These are phyloP conservation scores for Drosophila borborema DNA, from an alignment of 2,888 invertebrate species.

Conservation along the genomic window DNA sequence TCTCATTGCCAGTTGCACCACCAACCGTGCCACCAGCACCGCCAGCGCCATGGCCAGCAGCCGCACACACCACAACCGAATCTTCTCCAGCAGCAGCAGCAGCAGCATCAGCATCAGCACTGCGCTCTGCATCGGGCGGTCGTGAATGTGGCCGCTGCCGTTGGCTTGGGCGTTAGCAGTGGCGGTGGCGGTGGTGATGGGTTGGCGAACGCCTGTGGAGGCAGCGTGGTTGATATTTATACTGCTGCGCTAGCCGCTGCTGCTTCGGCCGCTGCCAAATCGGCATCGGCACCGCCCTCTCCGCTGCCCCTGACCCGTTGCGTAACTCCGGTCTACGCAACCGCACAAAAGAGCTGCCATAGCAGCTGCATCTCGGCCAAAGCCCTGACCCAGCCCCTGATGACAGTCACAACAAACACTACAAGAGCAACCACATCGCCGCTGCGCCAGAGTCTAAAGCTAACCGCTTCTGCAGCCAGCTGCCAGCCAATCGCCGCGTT, in stretches of 20 bases:
- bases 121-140: constrained; percentile 66
- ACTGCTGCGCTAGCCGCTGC: constrained; percentile 67
- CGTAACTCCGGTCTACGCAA: constrained; percentile 83
- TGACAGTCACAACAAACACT: constrained; percentile 70
- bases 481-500: constrained; percentile 21
- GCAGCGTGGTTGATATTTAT: constrained; percentile 71
- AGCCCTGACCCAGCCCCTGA: constrained; percentile 78
- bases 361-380: constrained; percentile 76
- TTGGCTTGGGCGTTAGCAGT: constrained; percentile 55
- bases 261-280: constrained; percentile 38
- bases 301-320: constrained; percentile 54
- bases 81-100: constrained; percentile 6
- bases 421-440: constrained; percentile 59
- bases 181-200: constrained; percentile 39
- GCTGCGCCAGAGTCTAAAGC: constrained; percentile 31
- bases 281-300: constrained; percentile 47
- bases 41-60: constrained; percentile 34
- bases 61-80: constrained; percentile 19
- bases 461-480: constrained; percentile 24
- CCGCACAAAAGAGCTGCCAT: constrained; percentile 83
- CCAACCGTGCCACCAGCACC: constrained; percentile 42
- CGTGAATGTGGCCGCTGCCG: constrained; percentile 71
- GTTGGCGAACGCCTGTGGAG: constrained; percentile 28
- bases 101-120: constrained; percentile 31
- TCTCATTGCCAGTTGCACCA: constrained; percentile 66